phyloP scores from a whole-genome alignment of 2,888 invertebrate genomes.

The Papilio elwesi region DNA sequence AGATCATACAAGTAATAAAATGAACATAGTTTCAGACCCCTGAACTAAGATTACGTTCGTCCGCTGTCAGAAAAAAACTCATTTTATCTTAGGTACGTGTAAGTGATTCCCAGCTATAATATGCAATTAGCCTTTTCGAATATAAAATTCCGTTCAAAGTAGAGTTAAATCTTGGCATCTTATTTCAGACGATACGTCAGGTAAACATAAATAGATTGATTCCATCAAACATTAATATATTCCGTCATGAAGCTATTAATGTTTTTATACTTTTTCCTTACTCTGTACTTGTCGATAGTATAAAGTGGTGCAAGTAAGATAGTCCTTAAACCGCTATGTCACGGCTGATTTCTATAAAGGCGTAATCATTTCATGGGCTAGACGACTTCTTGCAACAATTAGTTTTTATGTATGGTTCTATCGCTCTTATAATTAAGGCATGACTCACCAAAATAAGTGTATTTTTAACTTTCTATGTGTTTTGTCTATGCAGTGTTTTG shows the following conservation, averaged over 20 bases:
- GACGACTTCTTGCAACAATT: constrained; percentile 1
- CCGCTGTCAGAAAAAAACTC: no score
- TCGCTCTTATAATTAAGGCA: constrained; percentile 19
- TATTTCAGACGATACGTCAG: no score
- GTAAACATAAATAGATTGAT: no score
- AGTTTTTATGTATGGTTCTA: constrained; percentile 6
- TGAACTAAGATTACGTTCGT: background rate
- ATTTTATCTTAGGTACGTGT: no score
- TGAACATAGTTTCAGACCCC: background rate
- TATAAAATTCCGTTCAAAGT: no score
- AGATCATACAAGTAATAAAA: no score
- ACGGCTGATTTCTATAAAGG: constrained; percentile 7
- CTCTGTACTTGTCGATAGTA: background rate
- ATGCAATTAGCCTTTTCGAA: no score
- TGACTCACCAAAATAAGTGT: background rate
- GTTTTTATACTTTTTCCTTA: background rate
- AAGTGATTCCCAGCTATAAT: no score
- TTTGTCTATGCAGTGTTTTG: background rate
- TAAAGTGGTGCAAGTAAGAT: background rate
- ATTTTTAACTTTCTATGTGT: constrained; percentile 3
- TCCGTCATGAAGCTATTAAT: no score
- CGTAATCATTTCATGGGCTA: constrained; percentile 11
- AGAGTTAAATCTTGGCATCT: no score
- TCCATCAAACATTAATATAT: no score
- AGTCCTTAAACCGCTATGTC: constrained; percentile 6